Evolutionary conservation across 37 sponge, comb jelly and placozoan genomes (phyloP).

Genomic region (Agelas oroides): DNA sequence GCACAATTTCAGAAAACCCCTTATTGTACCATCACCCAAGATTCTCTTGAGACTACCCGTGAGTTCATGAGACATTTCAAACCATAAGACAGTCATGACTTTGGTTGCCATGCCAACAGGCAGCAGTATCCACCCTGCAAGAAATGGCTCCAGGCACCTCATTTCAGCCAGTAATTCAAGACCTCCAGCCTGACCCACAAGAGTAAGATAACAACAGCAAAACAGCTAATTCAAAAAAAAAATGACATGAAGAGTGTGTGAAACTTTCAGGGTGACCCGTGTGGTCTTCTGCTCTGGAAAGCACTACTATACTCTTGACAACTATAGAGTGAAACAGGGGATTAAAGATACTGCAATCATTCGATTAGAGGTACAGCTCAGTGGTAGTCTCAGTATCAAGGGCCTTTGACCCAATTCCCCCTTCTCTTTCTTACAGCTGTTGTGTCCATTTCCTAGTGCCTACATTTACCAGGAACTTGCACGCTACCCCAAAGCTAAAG

Average conservation of each 20-base stretch:
- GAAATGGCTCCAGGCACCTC: conserved; percentile 91
- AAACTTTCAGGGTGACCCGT: conserved; percentile 47
- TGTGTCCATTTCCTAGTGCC: conserved; percentile 86
- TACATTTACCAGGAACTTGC: conserved; percentile 51
- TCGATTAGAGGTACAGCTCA: conserved; percentile 80
- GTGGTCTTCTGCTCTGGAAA: conserved; percentile 94
- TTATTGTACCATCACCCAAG: conserved; percentile 91
- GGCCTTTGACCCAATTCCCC: no score
- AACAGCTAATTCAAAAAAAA: no score
- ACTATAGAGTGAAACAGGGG: conserved; percentile 53
- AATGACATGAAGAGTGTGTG: no score
- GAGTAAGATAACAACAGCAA: conserved; percentile 7
- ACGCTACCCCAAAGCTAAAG: conserved; percentile 61
- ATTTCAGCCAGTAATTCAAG: conserved; percentile 86
- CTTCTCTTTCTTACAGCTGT: conserved; percentile 20
- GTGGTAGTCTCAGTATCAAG: no score
- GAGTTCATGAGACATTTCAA: conserved; percentile 2
- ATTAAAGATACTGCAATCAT: conserved; percentile 75
- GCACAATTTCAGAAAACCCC: conserved; percentile 93
- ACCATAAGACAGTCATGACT: neutral
- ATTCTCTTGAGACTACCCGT: conserved; percentile 86
- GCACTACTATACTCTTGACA: conserved; percentile 90
- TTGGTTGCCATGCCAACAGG: conserved; percentile 16
- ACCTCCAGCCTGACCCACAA: conserved; percentile 16
- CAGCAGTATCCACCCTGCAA: conserved; percentile 80